A percentile compares a stretch with the other conserved stretches of the same genome.
Conservation (phyloP, 2,797 vertebrate species). For the Anabacerthia variegaticeps region DNA sequence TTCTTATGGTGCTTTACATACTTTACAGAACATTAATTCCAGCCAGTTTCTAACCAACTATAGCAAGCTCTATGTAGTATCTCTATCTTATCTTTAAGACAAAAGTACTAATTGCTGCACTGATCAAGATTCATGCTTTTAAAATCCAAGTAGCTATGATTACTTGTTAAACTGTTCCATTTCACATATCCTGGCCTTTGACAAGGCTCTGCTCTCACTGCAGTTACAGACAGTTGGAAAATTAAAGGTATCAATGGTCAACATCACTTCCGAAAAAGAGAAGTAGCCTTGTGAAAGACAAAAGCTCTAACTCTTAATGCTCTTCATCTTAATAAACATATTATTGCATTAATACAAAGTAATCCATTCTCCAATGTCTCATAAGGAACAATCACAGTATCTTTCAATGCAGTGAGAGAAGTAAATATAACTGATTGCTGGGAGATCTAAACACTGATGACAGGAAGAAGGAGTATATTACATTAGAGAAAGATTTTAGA, state of each 20-base stretch:
- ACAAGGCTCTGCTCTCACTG: not conserved
- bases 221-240: not conserved
- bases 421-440: not conserved
- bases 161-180: not conserved
- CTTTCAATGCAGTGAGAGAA: not conserved
- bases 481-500: not conserved
- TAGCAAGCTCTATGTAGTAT: slow-evolving; percentile 27
- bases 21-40: slow-evolving; percentile 70
- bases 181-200: not conserved
- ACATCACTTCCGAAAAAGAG: not conserved
- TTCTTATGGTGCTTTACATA: slow-evolving; percentile 61
- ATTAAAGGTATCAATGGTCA: not conserved
- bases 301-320: not conserved
- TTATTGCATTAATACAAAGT: not conserved
- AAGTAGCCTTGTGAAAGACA: not conserved
- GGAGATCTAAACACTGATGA: not conserved
- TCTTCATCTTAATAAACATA: not conserved
- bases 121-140: not conserved
- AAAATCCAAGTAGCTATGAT: not conserved
- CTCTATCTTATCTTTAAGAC: slow-evolving; percentile 23
- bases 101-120: not conserved
- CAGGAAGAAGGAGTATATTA: not conserved
- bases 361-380: not conserved
- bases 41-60: slow-evolving; percentile 44
- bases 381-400: not conserved